Base-by-base conservation (phyloP, 2,888 invertebrate genomes). In the Phaedon cochleariae region DNA sequence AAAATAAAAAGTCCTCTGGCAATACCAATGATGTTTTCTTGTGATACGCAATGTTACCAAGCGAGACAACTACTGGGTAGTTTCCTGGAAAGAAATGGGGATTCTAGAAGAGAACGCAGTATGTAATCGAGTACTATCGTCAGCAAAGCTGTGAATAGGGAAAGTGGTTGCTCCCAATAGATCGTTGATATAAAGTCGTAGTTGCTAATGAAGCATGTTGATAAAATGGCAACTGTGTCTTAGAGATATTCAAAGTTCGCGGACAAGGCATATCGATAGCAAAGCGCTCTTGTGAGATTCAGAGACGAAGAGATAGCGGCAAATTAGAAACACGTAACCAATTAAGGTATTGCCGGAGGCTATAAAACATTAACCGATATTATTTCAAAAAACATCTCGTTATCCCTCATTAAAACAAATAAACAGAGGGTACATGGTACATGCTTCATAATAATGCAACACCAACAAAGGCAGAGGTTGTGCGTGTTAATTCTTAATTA, bases 291-390 rank as follows among this genome's bases (percentile, higher is more conserved):
- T 80, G 80, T 79, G 76, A 72, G 77, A 79, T 78, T 4, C 31
- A 34, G 6, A 15, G 41, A 41, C 12, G 41, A 41, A 15, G 15
- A n/a, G 64, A 49, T 62, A 64, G 73, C 76, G 77, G 76, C 74
- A 78, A 80, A 81, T 81, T 79, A 80, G 77, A 77, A 79, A 80
- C 81, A 81, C 75, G 79, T 77, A 76, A 78, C 79, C 80, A 80
- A 81, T 81, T 80, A 81, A 77, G 76, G 74, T 68, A 70, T 60
- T 68, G 67, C 76, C 72, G 65, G 68, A 49, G 75, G 77, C 74
- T 69, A 52, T 71, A 67, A 65, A 71, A 68, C 69, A 69, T 62
- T 62, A 65, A 66, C 69, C 73, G 64, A 72, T 75, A 71, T 63
- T 67, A 73, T 72, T 73, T 76, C 74, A 76, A 26, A 26, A 5